These are phyloP conservation scores for Drosophila gunungcola DNA, from an alignment of 1,140 invertebrate species.

Conservation along the genomic window DNA sequence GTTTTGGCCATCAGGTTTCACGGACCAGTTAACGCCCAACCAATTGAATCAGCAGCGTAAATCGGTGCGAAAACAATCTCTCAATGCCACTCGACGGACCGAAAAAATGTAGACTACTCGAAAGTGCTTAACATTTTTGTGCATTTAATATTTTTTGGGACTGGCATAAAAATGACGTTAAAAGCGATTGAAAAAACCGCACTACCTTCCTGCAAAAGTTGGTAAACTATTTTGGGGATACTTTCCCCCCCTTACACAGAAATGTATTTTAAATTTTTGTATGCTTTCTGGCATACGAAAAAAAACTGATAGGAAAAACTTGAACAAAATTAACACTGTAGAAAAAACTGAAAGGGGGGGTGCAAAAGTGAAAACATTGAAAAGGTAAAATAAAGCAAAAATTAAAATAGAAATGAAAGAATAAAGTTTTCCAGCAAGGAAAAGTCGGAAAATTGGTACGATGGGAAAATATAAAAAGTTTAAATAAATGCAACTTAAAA, in stretches of 20 bases:
- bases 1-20: conserved; percentile 10
- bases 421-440: conserved; percentile 57
- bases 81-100: conserved; percentile 23
- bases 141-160: conserved; percentile 19
- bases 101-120: conserved; percentile 29
- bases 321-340: conserved; percentile 69
- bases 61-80: conserved; percentile 38
- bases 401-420: conserved; percentile 44
- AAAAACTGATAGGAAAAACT: conserved; percentile 67
- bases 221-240: conserved; percentile 37
- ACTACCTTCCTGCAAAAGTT: conserved; percentile 25
- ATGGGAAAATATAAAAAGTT: conserved; percentile 40
- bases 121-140: conserved; percentile 24
- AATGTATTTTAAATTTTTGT: conserved; percentile 30
- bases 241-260: conserved; percentile 28
- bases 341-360: conserved; percentile 1
- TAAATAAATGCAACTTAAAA: conserved; percentile 77
- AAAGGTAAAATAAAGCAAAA: conserved; percentile 33
- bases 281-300: conserved; percentile 19
- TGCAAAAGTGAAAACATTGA: conserved; percentile 11
- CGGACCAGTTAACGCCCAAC: neutral
- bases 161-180: conserved; percentile 16
- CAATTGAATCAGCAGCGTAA: conserved; percentile 16
- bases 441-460: conserved; percentile 43
- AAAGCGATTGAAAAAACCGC: conserved; percentile 4